Base-by-base conservation (phyloP, 2,113 vertebrate species). In the Petromus typicus region DNA sequence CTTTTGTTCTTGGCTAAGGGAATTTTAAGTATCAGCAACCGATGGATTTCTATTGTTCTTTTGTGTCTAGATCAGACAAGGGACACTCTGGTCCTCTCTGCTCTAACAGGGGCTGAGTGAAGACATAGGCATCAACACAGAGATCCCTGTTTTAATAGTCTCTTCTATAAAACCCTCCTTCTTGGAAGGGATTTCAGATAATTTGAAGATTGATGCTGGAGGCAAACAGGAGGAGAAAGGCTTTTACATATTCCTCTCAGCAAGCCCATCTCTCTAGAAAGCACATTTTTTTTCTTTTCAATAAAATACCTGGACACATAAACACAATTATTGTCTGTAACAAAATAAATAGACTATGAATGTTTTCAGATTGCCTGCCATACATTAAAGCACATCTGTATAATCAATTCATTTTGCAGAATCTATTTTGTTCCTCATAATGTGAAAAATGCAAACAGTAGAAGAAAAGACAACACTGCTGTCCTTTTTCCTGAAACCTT, bases 1-100 rank as follows among this genome's bases (percentile, higher is more conserved):
- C 64, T 73, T 95, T 71, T 73, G 54, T 93, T 87, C 80, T 87
- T 34, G 14, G 56, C 25, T 32, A 66, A 95, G 18, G 25, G 85
- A 43, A 84, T 80, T 78, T 91, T 87, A 71, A 89, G 84, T 45
- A 66, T 59, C 75, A 73, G 84, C 81, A 40, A 87, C 59, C 30
- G 90, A 61, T 17, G 43, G 20, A 27, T 37, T 76, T 64, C 73
- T 5, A 81, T n/a, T 90, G 59, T 73, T 81, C 30, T 40, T 93
- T 66, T 56, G 76, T 57, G 63, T 59, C 63, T 86, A 48, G 30
- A 67, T 20, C 63, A 69, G 5, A 14, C 34, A 69, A 81, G 67
- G n/a, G 34, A 37, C 59, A 30, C 5, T 12, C 40, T 27, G 30
- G 63, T 9, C 16, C 63, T 89, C 8, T 14, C 13, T 2, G 32